Base-by-base conservation (phyloP, 53 echinoderm and acorn worm genomes). In the Zoroaster sp. region DNA sequence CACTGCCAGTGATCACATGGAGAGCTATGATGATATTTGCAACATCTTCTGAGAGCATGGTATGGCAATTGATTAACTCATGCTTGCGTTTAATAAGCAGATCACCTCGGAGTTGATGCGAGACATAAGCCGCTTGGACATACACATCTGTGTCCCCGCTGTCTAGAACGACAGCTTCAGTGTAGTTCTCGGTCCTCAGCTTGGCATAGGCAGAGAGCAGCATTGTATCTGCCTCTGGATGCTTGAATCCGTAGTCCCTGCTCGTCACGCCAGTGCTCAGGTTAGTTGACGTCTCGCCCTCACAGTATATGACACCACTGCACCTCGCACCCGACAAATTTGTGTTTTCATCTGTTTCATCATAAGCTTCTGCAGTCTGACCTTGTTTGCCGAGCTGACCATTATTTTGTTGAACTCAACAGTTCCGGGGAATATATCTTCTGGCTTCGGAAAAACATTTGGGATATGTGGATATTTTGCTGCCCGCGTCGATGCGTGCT, bases 321-420 rank as follows among this genome's bases (percentile, higher is more conserved):
- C n/a, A n/a, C 51, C 45, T 32, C 41, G 36, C 67, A 79, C 89
- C 33, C 44, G 71, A 30, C 51, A 79, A 35, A 89, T 69, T 68
- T 89, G 52, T 40, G 89, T 33, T 89, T 78, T 40, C 80, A 89
- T 35, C 33, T 47, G 47, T 40, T 89, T 69, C 69, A 53, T 88
- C 32, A 88, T 53, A 51, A 88, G 88, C 66, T 88, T 74, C 66
- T 88, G 88, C 75, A 88, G 76, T 88, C 88, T 88, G 76, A 88
- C 89, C 80, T 89, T 89, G 69, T 89, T 89, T 79, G 67, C 69
- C 40, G 89, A 89, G 43, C 66, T 79, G 35, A 79, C 80, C 89
- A 89, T 80, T 75, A 75, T 3, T 35, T 75, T 88, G 88, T 44
- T 88, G 47, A 88, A 88, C 65, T 88, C 88, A 59, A 55, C 88